A percentile compares a stretch with the other conserved stretches of the same genome.
Evolutionary conservation across 2,113 vertebrate species (phyloP).

Genomic region (Microtus oregoni): DNA sequence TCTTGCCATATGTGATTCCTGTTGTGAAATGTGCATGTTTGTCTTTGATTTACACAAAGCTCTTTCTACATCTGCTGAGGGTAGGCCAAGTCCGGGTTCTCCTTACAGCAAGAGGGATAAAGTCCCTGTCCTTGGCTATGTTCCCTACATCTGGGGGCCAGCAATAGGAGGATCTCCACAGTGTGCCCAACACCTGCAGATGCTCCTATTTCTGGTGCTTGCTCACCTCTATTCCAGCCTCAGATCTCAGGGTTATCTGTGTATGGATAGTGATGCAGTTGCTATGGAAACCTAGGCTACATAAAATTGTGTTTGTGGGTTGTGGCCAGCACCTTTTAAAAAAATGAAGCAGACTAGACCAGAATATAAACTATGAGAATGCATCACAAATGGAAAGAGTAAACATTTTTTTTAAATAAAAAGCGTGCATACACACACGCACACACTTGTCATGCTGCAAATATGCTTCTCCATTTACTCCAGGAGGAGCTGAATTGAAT

Average conservation of each 20-base stretch:
- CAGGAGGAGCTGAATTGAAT: not conserved
- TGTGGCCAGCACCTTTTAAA: conserved; percentile 16
- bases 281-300: conserved; percentile 62
- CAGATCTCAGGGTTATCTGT: conserved; percentile 30
- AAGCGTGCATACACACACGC: not conserved
- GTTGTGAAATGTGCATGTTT: not conserved
- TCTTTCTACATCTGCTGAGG: not conserved
- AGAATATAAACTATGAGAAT: conserved; percentile 54
- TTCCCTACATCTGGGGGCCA: too few species aligned
- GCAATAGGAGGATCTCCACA: not conserved
- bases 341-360: conserved; percentile 23
- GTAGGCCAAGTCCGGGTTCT: not conserved
- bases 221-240: not conserved
- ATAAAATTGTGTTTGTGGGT: conserved; percentile 21
- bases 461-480: not conserved
- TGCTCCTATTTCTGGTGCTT: not conserved
- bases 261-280: conserved; percentile 16
- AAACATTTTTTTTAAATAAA: not conserved
- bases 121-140: not conserved
- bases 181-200: not conserved
- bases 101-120: not conserved
- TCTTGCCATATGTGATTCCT: not conserved
- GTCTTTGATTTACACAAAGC: not conserved
- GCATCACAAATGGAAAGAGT: not conserved
- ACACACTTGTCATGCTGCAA: not conserved